Evolutionary conservation across 53 echinoderm and acorn worm species (phyloP), one percentile per base, ranked within the genome.

Genomic region (Arbacia lixula): DNA sequence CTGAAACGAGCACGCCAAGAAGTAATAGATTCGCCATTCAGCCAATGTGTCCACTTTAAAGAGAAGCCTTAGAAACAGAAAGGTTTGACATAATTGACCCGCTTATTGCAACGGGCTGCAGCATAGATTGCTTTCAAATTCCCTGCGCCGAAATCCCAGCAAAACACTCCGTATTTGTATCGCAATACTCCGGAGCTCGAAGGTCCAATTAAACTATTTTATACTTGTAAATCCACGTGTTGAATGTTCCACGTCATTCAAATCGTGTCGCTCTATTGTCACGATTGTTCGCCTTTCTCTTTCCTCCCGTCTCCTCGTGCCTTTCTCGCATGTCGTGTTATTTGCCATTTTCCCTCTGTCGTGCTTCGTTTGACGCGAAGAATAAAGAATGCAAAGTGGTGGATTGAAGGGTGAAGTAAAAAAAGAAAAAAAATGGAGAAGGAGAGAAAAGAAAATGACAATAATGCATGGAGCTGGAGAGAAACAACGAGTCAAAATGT

Each of bases 191-290:
- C 29, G 12, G 42, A 43, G 40, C 41, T 69, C 69, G 69, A 43
- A 74, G 74, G 51, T 41, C 71, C 49, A 71, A 71, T 71, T 71
- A 71, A 71, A 71, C 27, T 28, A 71, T 71, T 71, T 28, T 43
- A 40, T 40, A 29, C 43, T 40, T 71, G 71, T 71, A 71, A 42
- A 26, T 43, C 25, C 42, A 71, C 71, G 41, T 71, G 71, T 71
- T 71, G 71, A 71, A 71, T 71, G 71, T 71, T 49, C 71, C 43
- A 71, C 29, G 43, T 71, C 41, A 26, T 25, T 27, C 49, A 24
- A 22, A 66, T 36, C 38, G 37, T 66, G 63, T 31, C n/a, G n/a
- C n/a, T n/a, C n/a, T n/a, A n/a, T n/a, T n/a, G n/a, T n/a, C n/a
- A n/a, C n/a, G n/a, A n/a, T n/a, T n/a, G n/a, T n/a, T n/a, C n/a